phyloP scores from a whole-genome alignment of 64 coral and sea anemone genomes.

The Pachyseris speciosa region DNA sequence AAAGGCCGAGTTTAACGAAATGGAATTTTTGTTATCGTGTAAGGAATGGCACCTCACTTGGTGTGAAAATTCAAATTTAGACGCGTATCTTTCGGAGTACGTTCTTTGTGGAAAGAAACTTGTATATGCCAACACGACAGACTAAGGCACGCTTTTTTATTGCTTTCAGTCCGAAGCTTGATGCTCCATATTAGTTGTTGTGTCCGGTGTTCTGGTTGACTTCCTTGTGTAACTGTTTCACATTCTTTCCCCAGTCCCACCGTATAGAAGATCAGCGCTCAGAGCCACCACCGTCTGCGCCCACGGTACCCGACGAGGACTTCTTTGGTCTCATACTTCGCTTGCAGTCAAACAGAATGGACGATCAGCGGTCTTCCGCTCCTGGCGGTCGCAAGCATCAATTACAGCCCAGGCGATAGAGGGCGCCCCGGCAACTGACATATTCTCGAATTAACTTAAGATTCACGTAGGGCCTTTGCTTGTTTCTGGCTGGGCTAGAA shows the following conservation, averaged over 20 bases:
- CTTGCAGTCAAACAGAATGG: slow-evolving; percentile 98
- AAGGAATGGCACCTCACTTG: no score
- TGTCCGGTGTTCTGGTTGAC: background rate
- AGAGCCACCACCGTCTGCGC: slow-evolving; percentile 81
- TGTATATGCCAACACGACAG: no score
- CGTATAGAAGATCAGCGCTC: slow-evolving; percentile 96
- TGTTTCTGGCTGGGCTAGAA: slow-evolving; percentile 7
- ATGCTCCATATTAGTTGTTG: no score
- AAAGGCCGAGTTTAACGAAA: no score
- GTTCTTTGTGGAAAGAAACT: no score
- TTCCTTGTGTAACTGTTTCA: no score
- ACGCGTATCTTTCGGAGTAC: no score
- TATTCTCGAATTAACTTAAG: background rate
- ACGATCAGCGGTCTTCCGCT: slow-evolving; percentile 92
- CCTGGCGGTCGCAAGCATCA: slow-evolving; percentile 49
- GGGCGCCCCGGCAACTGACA: background rate
- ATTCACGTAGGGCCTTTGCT: background rate
- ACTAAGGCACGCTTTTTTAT: no score
- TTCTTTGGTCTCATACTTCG: slow-evolving; percentile 98
- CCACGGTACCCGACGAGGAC: slow-evolving; percentile 98
- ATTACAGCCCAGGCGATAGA: slow-evolving; percentile 25
- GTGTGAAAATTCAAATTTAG: no score
- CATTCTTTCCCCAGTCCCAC: slow-evolving; percentile 68
- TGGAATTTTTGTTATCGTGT: no score
- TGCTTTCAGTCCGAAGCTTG: no score